phyloP scores from a whole-genome alignment of 2,888 invertebrate genomes.

The Noctua comes region DNA sequence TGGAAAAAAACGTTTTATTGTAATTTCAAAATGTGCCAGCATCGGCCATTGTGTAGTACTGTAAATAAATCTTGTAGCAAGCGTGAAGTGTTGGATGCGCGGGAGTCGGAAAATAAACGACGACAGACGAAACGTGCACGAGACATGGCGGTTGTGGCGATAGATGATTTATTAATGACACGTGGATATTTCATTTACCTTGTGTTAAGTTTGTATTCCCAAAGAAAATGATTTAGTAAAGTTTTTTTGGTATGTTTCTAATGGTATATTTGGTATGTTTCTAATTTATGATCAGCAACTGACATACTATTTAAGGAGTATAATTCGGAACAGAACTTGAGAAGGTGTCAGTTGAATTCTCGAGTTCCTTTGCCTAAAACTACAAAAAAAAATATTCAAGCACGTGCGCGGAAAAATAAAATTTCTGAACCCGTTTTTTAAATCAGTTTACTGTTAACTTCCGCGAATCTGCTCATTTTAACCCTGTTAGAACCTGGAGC shows the following conservation, averaged over 20 bases:
- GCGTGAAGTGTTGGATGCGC: conserved; percentile 63
- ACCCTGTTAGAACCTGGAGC: background rate
- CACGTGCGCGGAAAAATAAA: background rate
- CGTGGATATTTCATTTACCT: background rate
- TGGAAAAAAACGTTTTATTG: background rate
- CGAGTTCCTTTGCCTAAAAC: background rate
- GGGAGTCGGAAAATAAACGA: conserved; percentile 61
- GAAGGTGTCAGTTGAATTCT: background rate
- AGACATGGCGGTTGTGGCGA: conserved; percentile 74
- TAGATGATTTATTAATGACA: conserved; percentile 6
- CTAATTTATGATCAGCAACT: background rate
- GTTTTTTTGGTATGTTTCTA: background rate
- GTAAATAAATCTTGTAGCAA: conserved; percentile 47
- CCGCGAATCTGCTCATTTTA: conserved; percentile 3
- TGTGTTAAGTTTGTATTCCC: background rate
- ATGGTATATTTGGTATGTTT: background rate
- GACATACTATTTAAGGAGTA: background rate
- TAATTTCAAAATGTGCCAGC: conserved; percentile 27
- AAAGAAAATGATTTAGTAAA: background rate
- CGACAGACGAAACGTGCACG: conserved; percentile 76
- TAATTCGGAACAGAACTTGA: background rate
- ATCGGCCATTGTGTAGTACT: conserved; percentile 32
- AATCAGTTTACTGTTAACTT: conserved; percentile 26
- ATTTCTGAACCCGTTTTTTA: conserved; percentile 11
- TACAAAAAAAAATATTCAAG: background rate